Conservation (phyloP, 2,797 vertebrate genomes). For the Philypnodon macrostomus region DNA sequence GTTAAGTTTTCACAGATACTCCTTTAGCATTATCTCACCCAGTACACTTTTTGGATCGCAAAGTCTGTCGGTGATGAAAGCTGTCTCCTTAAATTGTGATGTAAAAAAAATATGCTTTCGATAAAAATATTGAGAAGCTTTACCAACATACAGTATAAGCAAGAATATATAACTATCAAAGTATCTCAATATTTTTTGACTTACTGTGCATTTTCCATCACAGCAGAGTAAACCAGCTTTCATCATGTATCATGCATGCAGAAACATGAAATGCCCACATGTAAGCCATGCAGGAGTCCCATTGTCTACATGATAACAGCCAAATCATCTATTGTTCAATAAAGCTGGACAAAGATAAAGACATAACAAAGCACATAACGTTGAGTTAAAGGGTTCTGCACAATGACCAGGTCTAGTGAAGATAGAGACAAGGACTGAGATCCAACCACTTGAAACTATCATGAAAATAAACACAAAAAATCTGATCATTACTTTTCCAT, state of each 20-base stretch:
- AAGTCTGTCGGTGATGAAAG: not conserved
- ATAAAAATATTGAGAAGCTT: conserved; percentile 3
- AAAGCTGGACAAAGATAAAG: not conserved
- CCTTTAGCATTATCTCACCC: conserved; percentile 19
- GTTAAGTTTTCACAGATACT: conserved; percentile 12
- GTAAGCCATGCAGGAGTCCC: not conserved
- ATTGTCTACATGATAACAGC: not conserved
- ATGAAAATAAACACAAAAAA: too few species aligned
- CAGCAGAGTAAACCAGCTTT: conserved; percentile 9
- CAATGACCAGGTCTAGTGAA: too few species aligned
- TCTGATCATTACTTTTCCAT: too few species aligned
- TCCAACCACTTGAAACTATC: too few species aligned
- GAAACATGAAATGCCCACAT: not conserved
- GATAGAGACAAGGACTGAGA: too few species aligned
- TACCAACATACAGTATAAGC: too few species aligned
- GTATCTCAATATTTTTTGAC: not conserved
- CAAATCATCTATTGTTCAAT: not conserved
- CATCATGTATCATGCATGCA: conserved; percentile 11
- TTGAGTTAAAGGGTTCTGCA: not conserved
- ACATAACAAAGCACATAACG: not conserved
- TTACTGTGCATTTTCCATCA: not conserved
- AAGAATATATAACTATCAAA: not conserved
- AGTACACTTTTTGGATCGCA: conserved; percentile 16
- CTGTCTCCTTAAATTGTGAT: not conserved
- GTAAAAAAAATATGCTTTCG: too few species aligned